Base-by-base conservation (phyloP, 2,113 vertebrate genomes). In the Corydoras sp. region DNA sequence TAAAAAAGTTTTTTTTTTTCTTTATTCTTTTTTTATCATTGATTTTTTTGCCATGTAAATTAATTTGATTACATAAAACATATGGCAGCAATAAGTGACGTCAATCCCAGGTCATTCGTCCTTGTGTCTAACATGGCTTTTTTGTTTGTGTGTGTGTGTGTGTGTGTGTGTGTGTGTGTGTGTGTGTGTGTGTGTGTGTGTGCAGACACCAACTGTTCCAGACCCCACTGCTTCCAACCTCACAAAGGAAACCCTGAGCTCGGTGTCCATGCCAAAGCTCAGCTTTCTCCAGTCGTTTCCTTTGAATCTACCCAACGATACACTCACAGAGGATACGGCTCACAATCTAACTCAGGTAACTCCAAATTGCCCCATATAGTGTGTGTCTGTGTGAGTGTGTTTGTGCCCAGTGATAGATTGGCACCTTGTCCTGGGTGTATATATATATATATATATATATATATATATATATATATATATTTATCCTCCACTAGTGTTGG, bases 271-370 rank as follows among this genome's bases (percentile, higher is more conserved):
- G 56, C 81, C 80, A 0, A 69, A 82, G 13, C 69, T 92, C 69
- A 76, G 61, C 0, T 83, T 89, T 65, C 83, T 96, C 53, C 88
- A 89, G 51, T 85, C 84, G 18, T 24, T 93, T 62, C 89, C 90
- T 9, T 60, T 67, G 56, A 24, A 24, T 24, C 18, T 94, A 51
- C 91, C 93, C 66, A 83, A 88, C 10, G 58, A 82, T 14, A 82
- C 91, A 56, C 79, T 97, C 69, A 74, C 88, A 0, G 74, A 84
- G 59, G 80, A 85, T 15, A 91, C 86, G 0, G 95, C 93, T 3
- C 83, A 80, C 76, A 94, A 91, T 79, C 88, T 99, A 62, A 90
- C 93, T 0, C 83, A 93, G 92, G 96, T 98, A 80, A 24, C 18
- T 24, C 18, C 18, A 24, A 24, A 24, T 24, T 24, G 18, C 18